phyloP scores from a whole-genome alignment of 2,113 vertebrate species.

The Nicator chloris region DNA sequence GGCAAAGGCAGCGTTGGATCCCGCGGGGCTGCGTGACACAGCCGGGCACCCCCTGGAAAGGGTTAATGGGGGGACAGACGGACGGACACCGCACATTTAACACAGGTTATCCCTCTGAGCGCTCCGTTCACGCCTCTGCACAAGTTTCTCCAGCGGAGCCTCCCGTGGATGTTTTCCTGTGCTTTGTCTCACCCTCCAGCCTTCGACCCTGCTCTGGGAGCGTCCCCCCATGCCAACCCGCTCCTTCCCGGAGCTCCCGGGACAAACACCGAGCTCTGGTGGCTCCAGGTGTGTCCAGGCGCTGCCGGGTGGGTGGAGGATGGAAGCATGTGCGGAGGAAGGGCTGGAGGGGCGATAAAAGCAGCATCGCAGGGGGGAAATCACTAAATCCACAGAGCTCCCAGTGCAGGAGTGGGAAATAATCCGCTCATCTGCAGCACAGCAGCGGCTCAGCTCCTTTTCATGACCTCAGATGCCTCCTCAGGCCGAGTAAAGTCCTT shows the following conservation, averaged over 20 bases:
- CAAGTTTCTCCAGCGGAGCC: background rate
- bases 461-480: conserved; percentile 5
- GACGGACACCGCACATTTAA: background rate
- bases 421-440: background rate
- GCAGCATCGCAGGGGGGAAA: background rate
- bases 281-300: background rate
- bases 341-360: background rate
- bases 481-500: background rate
- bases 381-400: background rate
- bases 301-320: background rate
- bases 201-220: background rate
- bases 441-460: background rate
- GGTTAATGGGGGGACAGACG: background rate
- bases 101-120: background rate
- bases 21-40: background rate
- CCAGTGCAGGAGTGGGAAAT: background rate
- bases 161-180: background rate
- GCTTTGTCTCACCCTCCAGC: background rate
- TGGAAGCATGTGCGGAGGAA: background rate
- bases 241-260: background rate
- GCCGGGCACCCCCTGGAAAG: background rate
- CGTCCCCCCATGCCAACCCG: fast-evolving
- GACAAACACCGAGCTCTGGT: background rate
- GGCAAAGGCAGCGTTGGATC: background rate
- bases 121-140: background rate